A percentile compares a stretch with the other conserved stretches of the same genome.
These are phyloP conservation scores for Phalera bucephala DNA, from an alignment of 2,888 invertebrate species.

Conservation along the genomic window DNA sequence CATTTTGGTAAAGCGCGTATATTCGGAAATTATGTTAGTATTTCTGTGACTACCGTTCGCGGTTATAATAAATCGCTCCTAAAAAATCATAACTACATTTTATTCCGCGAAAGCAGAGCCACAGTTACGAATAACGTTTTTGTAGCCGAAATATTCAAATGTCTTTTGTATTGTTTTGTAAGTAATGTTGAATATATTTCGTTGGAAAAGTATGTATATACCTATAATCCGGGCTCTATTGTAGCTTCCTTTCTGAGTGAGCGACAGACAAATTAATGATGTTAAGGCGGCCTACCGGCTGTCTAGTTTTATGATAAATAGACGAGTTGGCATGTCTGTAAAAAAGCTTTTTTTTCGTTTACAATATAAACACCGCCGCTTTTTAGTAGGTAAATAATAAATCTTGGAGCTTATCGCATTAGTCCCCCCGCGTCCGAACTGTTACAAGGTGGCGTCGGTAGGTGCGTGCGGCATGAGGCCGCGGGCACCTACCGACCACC, in stretches of 20 bases:
- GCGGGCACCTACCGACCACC: constrained; percentile 10
- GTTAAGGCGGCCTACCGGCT: not conserved
- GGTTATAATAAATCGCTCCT: too few relatives aligned
- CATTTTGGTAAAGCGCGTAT: too few relatives aligned
- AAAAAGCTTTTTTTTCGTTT: constrained; percentile 11
- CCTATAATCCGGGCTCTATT: too few relatives aligned
- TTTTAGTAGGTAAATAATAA: constrained; percentile 41
- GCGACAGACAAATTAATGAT: not conserved
- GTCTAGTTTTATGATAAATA: constrained; percentile 1
- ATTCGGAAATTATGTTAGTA: too few relatives aligned
- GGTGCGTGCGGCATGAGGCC: constrained; percentile 44
- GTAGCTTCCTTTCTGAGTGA: not conserved
- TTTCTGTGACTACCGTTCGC: too few relatives aligned
- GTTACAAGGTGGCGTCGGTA: constrained; percentile 39
- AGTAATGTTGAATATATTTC: too few relatives aligned
- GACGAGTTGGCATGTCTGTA: not conserved
- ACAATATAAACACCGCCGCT: constrained; percentile 26
- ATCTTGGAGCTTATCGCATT: constrained; percentile 53
- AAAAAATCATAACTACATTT: too few relatives aligned
- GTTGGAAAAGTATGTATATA: too few relatives aligned
- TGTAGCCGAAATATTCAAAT: too few relatives aligned
- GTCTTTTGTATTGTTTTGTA: too few relatives aligned
- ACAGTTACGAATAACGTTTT: too few relatives aligned
- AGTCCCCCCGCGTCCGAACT: constrained; percentile 44
- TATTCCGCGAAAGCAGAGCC: too few relatives aligned